Conservation (phyloP, 2,888 invertebrate species). For the Euproctis similis region DNA sequence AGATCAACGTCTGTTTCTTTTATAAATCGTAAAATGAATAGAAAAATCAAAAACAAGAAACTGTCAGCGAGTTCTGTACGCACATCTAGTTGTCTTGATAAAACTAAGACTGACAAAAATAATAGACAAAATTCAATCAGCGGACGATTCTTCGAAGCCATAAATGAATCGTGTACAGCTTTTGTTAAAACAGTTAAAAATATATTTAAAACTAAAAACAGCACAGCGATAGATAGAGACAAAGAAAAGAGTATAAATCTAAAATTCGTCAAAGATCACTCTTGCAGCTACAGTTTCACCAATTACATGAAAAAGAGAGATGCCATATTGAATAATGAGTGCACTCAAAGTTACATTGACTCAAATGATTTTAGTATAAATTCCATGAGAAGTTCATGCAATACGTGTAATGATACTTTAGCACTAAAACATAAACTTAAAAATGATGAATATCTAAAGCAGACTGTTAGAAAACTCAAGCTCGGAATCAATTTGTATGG, state of each 20-base stretch:
- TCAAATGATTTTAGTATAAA: slow-evolving; percentile 16
- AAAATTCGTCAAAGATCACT: slow-evolving; percentile 6
- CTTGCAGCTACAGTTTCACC: slow-evolving; percentile 47
- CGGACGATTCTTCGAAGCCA: slow-evolving; percentile 40
- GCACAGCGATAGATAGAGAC: slow-evolving; percentile 1
- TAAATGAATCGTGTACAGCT: slow-evolving; percentile 55
- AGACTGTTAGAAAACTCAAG: slow-evolving; percentile 55
- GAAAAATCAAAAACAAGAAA: slow-evolving; percentile 4
- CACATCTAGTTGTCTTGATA: slow-evolving; percentile 5
- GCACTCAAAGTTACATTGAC: slow-evolving; percentile 1
- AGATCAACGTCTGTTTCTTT: neutral
- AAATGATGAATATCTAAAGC: slow-evolving; percentile 39
- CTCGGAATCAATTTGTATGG: slow-evolving; percentile 63
- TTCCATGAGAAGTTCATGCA: slow-evolving; percentile 32
- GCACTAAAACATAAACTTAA: slow-evolving; percentile 40
- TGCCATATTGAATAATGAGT: slow-evolving; percentile 20
- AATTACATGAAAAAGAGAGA: slow-evolving; percentile 53
- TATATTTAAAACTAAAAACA: slow-evolving; percentile 38
- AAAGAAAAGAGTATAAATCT: slow-evolving; percentile 6
- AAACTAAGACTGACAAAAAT: slow-evolving; percentile 14
- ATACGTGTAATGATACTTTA: slow-evolving; percentile 50
- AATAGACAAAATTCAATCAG: slow-evolving; percentile 35
- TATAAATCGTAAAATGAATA: slow-evolving; percentile 5
- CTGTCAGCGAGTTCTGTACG: neutral
- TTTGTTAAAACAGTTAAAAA: slow-evolving; percentile 49